These are phyloP conservation scores for Aurelia sp. DNA, from an alignment of 30 jellyfish, hydroid and myxozoan genomes.

Conservation along the genomic window DNA sequence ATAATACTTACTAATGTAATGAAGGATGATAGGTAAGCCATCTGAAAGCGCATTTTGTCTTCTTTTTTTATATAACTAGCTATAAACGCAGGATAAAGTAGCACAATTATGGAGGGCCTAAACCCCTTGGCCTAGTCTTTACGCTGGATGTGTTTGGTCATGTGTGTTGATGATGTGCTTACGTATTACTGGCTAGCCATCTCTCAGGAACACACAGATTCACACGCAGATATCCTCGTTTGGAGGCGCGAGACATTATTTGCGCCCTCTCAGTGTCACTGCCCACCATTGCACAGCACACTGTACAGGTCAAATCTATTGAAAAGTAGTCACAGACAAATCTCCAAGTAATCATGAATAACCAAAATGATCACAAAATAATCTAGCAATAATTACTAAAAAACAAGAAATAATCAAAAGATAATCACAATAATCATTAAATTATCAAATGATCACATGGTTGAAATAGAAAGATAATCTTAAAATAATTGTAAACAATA, in stretches of 20 bases:
- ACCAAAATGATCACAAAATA: too few relatives aligned
- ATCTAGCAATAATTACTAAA: too few relatives aligned
- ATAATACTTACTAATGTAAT: constrained; percentile 18
- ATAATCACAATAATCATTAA: too few relatives aligned
- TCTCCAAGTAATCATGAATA: too few relatives aligned
- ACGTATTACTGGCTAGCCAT: constrained; percentile 60
- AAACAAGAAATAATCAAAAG: too few relatives aligned
- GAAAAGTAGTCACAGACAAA: too few relatives aligned
- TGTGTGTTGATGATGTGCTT: constrained; percentile 59
- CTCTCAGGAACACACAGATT: constrained; percentile 8
- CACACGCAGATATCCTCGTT: not conserved
- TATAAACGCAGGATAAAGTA: not conserved
- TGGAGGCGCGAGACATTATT: not conserved
- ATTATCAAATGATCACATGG: too few relatives aligned
- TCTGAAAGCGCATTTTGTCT: constrained; percentile 10
- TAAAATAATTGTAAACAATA: too few relatives aligned
- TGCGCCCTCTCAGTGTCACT: not conserved
- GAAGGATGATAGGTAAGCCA: not conserved
- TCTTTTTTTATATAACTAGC: not conserved
- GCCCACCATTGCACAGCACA: not conserved
- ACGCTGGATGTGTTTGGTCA: constrained; percentile 19
- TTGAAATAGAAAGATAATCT: too few relatives aligned
- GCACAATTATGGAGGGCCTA: constrained; percentile 18
- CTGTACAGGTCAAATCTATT: too few relatives aligned
- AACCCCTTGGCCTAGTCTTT: not conserved